Evolutionary conservation across 2,113 vertebrate species (phyloP), one percentile per base, ranked within the genome.

Genomic region (Acrocephalus arundinaceus): DNA sequence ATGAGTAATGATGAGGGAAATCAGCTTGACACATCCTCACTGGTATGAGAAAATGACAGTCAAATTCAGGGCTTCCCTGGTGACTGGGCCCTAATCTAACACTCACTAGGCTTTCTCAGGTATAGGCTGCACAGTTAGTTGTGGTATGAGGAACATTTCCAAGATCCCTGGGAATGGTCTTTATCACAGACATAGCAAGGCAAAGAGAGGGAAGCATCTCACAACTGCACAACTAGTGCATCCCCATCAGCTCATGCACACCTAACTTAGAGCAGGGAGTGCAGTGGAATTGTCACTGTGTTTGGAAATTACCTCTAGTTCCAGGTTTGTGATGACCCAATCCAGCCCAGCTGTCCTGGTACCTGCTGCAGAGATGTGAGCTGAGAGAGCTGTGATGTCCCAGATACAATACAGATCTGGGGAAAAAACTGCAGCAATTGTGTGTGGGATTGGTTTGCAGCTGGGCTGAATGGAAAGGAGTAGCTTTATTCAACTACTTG

Each of bases 291-390:
- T 72, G 13, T 4, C 39, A 19, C 6, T 18, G 6, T 35, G 8
- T 33, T 81, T 87, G 37, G 28, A 91, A 84, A 67, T 33, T 30
- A 13, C 4, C 4, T 52, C 30, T 31, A 5, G 5, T 70, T 85
- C 17, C 35, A 76, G 23, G 12, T 28, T 54, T 12, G 9, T 21
- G 13, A 23, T 23, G 6, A 52, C 3, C 4, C 13, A 43, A 0
- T 22, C 28, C 15, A 74, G 15, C 11, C 39, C 25, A 54, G 25
- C 23, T 54, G 8, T 30, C 7, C 8, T 16, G 33, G 18, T 39
- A 16, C 2, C 3, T 58, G 49, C 6, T 5, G 2, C n/a, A 84
- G 4, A 19, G 21, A 7, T 18, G 11, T 65, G 31, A 3, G 0
- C 28, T 62, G 18, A 46, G 65, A 30, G 21, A 58, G 5, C 7